Conservation (phyloP, 2,888 invertebrate species). For the Neria commutata region DNA sequence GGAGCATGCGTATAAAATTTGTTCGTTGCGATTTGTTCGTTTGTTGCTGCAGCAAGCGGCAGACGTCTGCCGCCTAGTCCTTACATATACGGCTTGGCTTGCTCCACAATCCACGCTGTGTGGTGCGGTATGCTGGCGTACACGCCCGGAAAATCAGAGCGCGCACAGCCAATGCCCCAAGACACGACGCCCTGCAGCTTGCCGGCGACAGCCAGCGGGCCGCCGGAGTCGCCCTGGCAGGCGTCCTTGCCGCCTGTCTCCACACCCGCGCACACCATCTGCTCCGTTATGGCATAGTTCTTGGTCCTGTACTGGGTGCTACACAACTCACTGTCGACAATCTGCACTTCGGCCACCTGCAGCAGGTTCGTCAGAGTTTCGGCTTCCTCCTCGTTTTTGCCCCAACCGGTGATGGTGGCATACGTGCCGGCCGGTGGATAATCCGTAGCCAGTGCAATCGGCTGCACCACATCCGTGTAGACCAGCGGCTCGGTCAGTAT, state of each 20-base stretch:
- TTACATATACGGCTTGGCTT: constrained; percentile 39
- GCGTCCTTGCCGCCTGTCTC: constrained; percentile 47
- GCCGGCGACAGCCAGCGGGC: constrained; percentile 48
- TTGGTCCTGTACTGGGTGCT: constrained; percentile 58
- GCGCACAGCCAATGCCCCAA: constrained; percentile 55
- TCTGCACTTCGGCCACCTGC: constrained; percentile 64
- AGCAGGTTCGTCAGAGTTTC: constrained; percentile 43
- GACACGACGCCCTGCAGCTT: constrained; percentile 51
- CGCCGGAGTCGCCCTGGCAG: constrained; percentile 56
- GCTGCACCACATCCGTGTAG: constrained; percentile 59
- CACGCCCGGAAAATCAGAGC: constrained; percentile 49
- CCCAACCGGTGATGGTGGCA: constrained; percentile 55
- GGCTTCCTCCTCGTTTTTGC: constrained; percentile 44
- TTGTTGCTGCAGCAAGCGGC: too few relatives aligned
- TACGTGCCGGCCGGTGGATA: constrained; percentile 35
- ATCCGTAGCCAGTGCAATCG: constrained; percentile 54
- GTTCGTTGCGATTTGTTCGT: too few relatives aligned
- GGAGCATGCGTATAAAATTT: too few relatives aligned
- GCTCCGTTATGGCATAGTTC: constrained; percentile 43
- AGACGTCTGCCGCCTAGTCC: too few relatives aligned
- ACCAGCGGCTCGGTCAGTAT: constrained; percentile 63
- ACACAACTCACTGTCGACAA: constrained; percentile 63
- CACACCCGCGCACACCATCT: constrained; percentile 53
- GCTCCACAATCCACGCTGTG: constrained; percentile 41
- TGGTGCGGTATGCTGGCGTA: constrained; percentile 45